Evolutionary conservation across 2,797 vertebrate species (phyloP).

Genomic region (Craterocephalus amniculus): DNA sequence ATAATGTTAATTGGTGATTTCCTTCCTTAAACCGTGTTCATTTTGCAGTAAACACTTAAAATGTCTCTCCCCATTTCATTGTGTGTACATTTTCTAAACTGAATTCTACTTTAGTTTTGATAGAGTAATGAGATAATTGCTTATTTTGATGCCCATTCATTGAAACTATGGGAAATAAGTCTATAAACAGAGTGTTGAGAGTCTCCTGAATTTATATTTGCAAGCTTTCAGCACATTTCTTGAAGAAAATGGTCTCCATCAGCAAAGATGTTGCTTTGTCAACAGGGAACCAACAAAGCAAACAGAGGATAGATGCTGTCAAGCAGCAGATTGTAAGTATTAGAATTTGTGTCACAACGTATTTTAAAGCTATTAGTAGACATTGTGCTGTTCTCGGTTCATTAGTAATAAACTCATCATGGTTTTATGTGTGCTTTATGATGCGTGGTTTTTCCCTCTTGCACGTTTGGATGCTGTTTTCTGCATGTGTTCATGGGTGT

Average conservation of each 20-base stretch:
- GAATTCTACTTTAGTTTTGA: background rate
- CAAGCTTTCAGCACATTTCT: slow-evolving; percentile 1
- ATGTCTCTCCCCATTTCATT: background rate
- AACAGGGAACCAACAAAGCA: slow-evolving; percentile 27
- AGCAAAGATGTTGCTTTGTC: background rate
- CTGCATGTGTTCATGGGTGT: slow-evolving; percentile 13
- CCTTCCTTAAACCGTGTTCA: background rate
- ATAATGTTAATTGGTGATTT: background rate
- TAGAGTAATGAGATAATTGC: background rate
- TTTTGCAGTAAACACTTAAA: background rate
- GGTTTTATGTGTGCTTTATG: slow-evolving; percentile 30
- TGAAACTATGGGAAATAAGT: background rate
- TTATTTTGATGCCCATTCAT: no score
- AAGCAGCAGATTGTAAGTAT: slow-evolving; percentile 19
- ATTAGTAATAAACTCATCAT: slow-evolving; percentile 16
- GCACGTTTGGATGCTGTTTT: slow-evolving; percentile 4
- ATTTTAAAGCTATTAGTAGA: slow-evolving; percentile 1
- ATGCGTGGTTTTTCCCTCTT: slow-evolving; percentile 3
- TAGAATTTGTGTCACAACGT: slow-evolving; percentile 13
- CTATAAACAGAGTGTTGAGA: background rate
- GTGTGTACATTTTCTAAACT: background rate
- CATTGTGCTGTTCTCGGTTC: slow-evolving; percentile 27
- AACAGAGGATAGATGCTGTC: slow-evolving; percentile 4
- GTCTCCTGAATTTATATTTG: slow-evolving; percentile 16
- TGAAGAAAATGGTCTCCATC: slow-evolving; percentile 4